Percentiles rank a stretch among this genome's conserved stretches.
Evolutionary conservation across 2,888 invertebrate species (phyloP).

Genomic region (Lasioglossum leucozonium): DNA sequence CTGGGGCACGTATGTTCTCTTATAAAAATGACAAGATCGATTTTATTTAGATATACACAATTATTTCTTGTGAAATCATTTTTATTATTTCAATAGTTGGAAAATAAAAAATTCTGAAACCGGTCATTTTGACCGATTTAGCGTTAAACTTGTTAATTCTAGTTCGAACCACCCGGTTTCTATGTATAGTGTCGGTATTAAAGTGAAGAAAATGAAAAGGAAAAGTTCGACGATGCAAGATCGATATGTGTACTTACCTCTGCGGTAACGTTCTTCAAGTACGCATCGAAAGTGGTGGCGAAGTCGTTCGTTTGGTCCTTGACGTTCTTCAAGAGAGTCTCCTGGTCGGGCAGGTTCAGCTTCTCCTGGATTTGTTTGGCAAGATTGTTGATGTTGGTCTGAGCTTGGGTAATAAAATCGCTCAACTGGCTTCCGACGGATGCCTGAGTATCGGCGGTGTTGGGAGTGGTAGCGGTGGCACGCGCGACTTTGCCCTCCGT

Average conservation of each 20-base stretch:
- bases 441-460: constrained; percentile 18
- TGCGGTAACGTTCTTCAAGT: constrained; percentile 73
- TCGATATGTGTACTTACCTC: constrained; percentile 71
- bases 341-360: constrained; percentile 76
- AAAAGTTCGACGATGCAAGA: background rate
- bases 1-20: too few relatives aligned
- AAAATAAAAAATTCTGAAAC: too few relatives aligned
- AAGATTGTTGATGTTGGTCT: constrained; percentile 73
- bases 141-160: background rate
- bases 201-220: background rate
- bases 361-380: constrained; percentile 75
- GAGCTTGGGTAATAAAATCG: constrained; percentile 75
- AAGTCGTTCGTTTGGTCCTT: constrained; percentile 75
- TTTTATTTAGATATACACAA: too few relatives aligned
- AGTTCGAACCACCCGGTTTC: background rate
- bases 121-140: too few relatives aligned
- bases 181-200: too few relatives aligned
- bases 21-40: too few relatives aligned
- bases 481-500: constrained; percentile 51
- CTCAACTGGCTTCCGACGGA: constrained; percentile 55
- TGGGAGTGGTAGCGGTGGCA: background rate
- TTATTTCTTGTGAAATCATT: too few relatives aligned
- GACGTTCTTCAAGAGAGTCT: constrained; percentile 73
- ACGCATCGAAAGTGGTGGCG: constrained; percentile 73
- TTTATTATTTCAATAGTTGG: too few relatives aligned